Conservation (phyloP, 2,888 invertebrate species). For the Melipona bicolor region DNA sequence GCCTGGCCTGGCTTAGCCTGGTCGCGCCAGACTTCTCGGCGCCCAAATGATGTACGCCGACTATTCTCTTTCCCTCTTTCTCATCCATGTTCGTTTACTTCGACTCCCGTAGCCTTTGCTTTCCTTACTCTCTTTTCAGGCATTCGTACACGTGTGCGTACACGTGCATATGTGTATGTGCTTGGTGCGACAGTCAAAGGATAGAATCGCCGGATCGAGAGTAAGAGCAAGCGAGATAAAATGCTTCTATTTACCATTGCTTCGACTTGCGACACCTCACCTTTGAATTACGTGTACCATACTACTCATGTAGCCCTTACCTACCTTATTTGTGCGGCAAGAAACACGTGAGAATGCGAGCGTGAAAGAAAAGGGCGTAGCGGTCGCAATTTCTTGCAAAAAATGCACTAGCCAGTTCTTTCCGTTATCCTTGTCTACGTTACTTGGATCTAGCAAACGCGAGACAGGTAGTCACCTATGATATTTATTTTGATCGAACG, state of each 20-base stretch:
- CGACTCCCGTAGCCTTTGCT: constrained; percentile 58
- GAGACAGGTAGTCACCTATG: constrained; percentile 56
- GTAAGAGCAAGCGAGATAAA: constrained; percentile 45
- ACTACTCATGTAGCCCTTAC: constrained; percentile 43
- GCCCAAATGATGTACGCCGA: constrained; percentile 83
- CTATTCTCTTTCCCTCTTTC: constrained; percentile 65
- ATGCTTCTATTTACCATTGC: constrained; percentile 58
- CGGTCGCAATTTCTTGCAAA: constrained; percentile 42
- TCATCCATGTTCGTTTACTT: constrained; percentile 41
- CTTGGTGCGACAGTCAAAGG: constrained; percentile 19
- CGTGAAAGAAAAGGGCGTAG: constrained; percentile 42
- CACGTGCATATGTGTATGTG: background rate
- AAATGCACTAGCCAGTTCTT: constrained; percentile 34
- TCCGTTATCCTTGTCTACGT: constrained; percentile 29
- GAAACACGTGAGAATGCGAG: constrained; percentile 41
- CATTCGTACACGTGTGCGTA: background rate
- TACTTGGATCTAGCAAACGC: constrained; percentile 9
- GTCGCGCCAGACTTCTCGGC: constrained; percentile 83
- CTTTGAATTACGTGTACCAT: constrained; percentile 34
- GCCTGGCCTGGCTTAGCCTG: constrained; percentile 72
- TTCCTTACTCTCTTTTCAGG: constrained; percentile 63
- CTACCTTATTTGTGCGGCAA: constrained; percentile 46
- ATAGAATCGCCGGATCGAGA: constrained; percentile 33
- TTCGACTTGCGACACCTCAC: constrained; percentile 59
- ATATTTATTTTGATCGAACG: constrained; percentile 30